These are phyloP conservation scores for Pollicipes pollicipes DNA, from an alignment of 1,140 invertebrate species.

Conservation along the genomic window DNA sequence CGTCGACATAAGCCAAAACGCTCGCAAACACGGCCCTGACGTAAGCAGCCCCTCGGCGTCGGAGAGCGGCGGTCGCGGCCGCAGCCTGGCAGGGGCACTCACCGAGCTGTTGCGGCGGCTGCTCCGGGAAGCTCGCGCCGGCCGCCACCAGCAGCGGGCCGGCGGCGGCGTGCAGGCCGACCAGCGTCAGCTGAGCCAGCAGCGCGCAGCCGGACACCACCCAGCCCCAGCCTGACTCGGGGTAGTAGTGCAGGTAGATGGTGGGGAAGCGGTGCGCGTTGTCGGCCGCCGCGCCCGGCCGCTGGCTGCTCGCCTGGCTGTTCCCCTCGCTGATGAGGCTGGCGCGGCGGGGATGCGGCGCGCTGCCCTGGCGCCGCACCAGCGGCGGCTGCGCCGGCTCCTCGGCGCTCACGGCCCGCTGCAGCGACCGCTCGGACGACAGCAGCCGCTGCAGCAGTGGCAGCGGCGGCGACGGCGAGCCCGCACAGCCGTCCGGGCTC, in stretches of 20 bases:
- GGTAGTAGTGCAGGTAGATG: slow-evolving; percentile 51
- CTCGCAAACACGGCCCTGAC: neutral
- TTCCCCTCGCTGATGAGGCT: neutral
- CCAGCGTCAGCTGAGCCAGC: slow-evolving; percentile 39
- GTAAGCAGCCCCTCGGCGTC: neutral
- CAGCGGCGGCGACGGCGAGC: too few species aligned
- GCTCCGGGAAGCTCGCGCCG: slow-evolving; percentile 29
- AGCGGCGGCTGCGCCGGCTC: neutral
- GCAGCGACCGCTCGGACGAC: too few species aligned
- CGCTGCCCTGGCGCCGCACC: neutral
- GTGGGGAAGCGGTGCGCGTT: slow-evolving; percentile 23
- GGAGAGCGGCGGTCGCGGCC: too few species aligned
- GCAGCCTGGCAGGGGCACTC: too few species aligned
- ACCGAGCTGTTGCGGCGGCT: neutral
- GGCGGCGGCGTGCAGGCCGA: slow-evolving; percentile 39
- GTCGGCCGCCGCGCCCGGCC: neutral
- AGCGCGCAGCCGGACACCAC: slow-evolving; percentile 40
- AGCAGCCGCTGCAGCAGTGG: too few species aligned
- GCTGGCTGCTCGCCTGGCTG: neutral
- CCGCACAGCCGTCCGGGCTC: too few species aligned
- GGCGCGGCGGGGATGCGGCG: too few species aligned
- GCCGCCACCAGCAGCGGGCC: slow-evolving; percentile 37
- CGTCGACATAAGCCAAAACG: too few species aligned
- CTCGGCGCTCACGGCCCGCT: too few species aligned
- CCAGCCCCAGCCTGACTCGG: slow-evolving; percentile 60